Evolutionary conservation across 2,797 vertebrate genomes (phyloP), one percentile per base, ranked within the genome.

Genomic region (Silurus lanzhouensis): DNA sequence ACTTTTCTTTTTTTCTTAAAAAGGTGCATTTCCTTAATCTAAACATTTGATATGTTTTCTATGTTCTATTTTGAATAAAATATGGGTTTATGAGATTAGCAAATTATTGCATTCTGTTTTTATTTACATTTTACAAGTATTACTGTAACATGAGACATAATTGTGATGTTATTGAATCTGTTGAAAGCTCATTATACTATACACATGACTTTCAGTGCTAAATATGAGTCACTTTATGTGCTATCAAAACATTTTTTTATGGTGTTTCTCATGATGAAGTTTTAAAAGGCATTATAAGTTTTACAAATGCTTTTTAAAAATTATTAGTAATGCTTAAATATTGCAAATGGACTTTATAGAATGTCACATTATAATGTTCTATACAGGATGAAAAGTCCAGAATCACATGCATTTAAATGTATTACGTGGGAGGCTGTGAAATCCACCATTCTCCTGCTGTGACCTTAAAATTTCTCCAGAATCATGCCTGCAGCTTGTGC

Each of bases 391-490:
- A 48, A 81, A 57, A 64, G 22, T 31, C 22, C 2, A 19, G 38
- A 52, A 52, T 7, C 48, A 75, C 31, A 6, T n/a, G 12, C 66
- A 67, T 67, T 12, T 7, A 60, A 81, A 55, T 72, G 31, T 74
- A 52, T 63, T 27, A 52, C 7, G 17, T 27, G 38, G 17, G 22
- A 85, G 17, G 22, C 63, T 60, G 5, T 25, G 3, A 74, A 61
- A 82, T 46, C 61, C 63, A 64, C 46, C 17, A 46, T 74, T 74
- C 31, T 81, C 44, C 25, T 52, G 55, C 31, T 22, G 38, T 63
- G 81, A 78, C 85, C 64, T 46, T 66, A 60, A 19, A 20, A 5
- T 82, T 66, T 22, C 31, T 31, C 44, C 14, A 19, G 31, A 85
- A 68, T 48, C 15, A 4, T 3, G 71, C 44, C 19, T 27, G n/a